A percentile compares a stretch with the other conserved stretches of the same genome.
Conservation (phyloP, 2,888 invertebrate species). For the Dicyrtoma fusca region DNA sequence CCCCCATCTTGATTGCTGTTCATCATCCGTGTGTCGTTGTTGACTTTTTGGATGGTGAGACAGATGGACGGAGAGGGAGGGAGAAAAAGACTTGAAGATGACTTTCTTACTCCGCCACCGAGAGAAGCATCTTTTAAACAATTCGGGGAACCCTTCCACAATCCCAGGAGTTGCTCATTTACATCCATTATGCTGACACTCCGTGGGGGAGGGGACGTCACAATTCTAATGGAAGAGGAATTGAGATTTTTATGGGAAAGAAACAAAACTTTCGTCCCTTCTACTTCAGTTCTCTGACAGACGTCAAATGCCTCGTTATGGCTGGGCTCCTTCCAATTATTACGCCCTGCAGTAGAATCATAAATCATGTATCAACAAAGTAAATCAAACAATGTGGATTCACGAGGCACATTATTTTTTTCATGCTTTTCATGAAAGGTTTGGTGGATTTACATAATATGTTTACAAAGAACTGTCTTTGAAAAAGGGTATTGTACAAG, state of each 20-base stretch:
- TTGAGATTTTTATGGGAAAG: neutral
- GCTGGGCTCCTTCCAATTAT: no score
- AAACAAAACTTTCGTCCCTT: neutral
- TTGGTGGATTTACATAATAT: no score
- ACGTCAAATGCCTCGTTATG: no score
- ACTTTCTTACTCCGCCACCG: neutral
- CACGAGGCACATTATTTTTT: no score
- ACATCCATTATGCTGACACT: conserved; percentile 4
- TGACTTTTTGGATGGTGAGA: conserved; percentile 16
- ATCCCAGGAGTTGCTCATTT: conserved; percentile 1
- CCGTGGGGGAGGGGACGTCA: neutral
- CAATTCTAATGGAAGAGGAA: neutral
- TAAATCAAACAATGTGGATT: no score
- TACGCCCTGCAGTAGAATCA: no score
- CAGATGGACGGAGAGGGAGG: conserved; percentile 16
- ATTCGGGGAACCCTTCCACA: neutral
- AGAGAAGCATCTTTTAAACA: neutral
- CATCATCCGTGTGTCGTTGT: conserved; percentile 17
- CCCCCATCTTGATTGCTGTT: conserved; percentile 17
- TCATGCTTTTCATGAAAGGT: no score
- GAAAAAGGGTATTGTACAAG: no score
- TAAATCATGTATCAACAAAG: no score
- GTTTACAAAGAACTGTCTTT: no score
- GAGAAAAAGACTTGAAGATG: neutral
- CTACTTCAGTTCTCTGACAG: no score